phyloP scores from a whole-genome alignment of 2,113 vertebrate genomes.

The Antechinus stuartii region DNA sequence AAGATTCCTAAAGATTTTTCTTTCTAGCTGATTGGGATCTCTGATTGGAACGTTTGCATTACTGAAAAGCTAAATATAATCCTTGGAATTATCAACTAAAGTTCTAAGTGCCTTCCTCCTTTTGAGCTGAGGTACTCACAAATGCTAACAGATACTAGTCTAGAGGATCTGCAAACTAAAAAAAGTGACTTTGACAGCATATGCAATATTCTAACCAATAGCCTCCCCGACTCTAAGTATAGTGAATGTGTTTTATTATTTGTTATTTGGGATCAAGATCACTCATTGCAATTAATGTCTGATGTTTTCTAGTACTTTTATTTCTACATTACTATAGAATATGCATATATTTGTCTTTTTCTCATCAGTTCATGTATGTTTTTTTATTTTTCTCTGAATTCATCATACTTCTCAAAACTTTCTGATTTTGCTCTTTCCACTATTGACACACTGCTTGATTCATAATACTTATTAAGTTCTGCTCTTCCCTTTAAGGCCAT shows the following conservation, averaged over 20 bases:
- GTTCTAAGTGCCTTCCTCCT: not conserved
- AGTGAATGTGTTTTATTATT: not conserved
- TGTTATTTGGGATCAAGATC: not conserved
- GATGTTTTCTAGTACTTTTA: not conserved
- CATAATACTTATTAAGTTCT: not conserved
- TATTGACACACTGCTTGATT: not conserved
- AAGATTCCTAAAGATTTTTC: not conserved
- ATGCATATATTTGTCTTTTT: not conserved
- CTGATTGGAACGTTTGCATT: not conserved
- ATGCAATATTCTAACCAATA: not conserved
- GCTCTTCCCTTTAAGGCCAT: not conserved
- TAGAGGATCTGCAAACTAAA: not conserved
- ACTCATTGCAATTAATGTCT: not conserved
- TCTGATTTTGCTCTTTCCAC: not conserved
- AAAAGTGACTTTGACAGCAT: not conserved
- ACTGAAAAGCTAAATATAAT: not conserved
- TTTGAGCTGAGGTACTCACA: not conserved
- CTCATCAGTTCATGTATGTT: not conserved
- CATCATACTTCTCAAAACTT: not conserved
- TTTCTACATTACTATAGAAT: no score
- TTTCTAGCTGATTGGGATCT: not conserved
- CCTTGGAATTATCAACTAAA: not conserved
- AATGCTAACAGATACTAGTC: not conserved
- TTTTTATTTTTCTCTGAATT: not conserved
- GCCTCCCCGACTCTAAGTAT: not conserved